Base-by-base conservation (phyloP, 2,113 vertebrate species). In the Neolamprologus modestus region DNA sequence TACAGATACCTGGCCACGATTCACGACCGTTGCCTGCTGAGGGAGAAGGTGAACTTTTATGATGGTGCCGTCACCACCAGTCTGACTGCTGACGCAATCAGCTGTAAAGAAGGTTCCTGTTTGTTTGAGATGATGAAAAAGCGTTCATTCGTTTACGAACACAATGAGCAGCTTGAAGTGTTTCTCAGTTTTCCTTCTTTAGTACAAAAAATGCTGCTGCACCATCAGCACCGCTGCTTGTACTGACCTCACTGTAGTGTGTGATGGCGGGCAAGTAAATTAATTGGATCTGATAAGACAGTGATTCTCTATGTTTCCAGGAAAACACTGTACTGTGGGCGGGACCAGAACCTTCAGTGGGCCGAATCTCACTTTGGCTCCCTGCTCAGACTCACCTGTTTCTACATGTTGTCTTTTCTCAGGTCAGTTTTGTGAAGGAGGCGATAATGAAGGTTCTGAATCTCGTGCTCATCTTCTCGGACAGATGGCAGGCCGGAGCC, bases 371-470 rank as follows among this genome's bases (percentile, higher is more conserved):
- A 66, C 40, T 28, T 26, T 28, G 24, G 9, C 7, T 28, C 24
- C 71, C 16, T 47, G 24, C 16, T 50, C 24, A 78, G 24, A 50
- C 42, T 50, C 45, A 50, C 10, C 10, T 78, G 45, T 19, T 76
- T 78, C 45, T 33, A 12, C 45, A 31, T n/a, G 7, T 52, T 9
- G 8, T 90, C 21, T 90, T 88, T 87, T 82, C 95, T 86, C 92
- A 99, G 99, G 98, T 99, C 90, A 98, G 98, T 95, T 99, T 98
- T 94, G 98, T 99, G 90, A 99, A 99, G 79, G 98, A 99, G 94
- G 98, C 99, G 35, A 99, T 99, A 93, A 98, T 99, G 98, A 99
- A 99, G 94, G 99, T 99, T 52, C 95, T 99, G 55, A 99, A 99
- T 94, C 94, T 99, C 47, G 98, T 99, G 8, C 97, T 99, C 87